Evolutionary conservation across 2,888 invertebrate species (phyloP), one percentile per base, ranked within the genome.

Genomic region (Pristionchus entomophagus): DNA sequence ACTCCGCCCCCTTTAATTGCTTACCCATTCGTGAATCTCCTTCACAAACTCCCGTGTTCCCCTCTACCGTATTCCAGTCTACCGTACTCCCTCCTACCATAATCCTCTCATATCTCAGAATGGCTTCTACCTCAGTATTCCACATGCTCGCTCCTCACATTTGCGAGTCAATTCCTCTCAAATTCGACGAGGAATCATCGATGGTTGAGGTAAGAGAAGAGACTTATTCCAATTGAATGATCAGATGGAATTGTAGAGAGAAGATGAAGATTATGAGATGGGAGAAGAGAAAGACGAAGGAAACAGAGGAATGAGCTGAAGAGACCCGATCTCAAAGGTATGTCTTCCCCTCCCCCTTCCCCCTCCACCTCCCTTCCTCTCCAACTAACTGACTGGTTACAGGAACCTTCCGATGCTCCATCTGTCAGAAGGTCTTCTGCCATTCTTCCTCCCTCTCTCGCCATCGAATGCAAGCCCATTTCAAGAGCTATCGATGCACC

Each of bases 401-500:
- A 92, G 92, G 92, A 4, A 86, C 89, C 19, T 92, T 91, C 88
- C 91, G 90, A 32, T 92, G 92, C 86, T 89, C 90, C 19, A 88
- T 92, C 49, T 92, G 92, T 86, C 86, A 88, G 51, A 92, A 92
- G 87, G 88, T 91, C 38, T 92, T 92, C 89, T 92, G 92, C 78
- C 92, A 92, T 86, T 91, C 91, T 62, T 91, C 91, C 5, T 90
- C 90, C 19, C 88, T 92, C 10, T 90, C 90, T 22, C 89, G 92
- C 5, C 92, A 92, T 81, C 89, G 92, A n/a, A 91, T 91, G 92
- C 92, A 92, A 82, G 90, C 91, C 12, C 92, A 92, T 78, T 92
- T 92, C 89, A 91, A 91, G 86, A 89, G 89, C 86, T 92, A 92
- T 88, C 89, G 90, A 73, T 92, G 92, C 86, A 92, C 92, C 5